Base-by-base conservation (phyloP, 2,888 invertebrate species). In the Epicampocera succincta region DNA sequence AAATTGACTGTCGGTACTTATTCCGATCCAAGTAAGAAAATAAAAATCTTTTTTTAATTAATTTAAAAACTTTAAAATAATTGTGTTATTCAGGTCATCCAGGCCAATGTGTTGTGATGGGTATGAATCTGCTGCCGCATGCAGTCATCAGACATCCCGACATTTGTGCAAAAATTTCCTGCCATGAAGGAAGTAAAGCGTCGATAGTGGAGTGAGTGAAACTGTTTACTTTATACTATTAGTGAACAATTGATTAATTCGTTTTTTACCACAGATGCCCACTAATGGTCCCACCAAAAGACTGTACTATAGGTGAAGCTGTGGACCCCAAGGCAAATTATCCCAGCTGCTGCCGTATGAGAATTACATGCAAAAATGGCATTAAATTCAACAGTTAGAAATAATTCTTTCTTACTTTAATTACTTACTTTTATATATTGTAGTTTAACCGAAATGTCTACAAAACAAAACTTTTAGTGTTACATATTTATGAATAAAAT, bases 281-380 rank as follows among this genome's bases (percentile, higher is more conserved):
- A 5, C n/a, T 1, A 0, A 72, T 78, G 78, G 4, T 76, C 8
- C 50, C 73, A 0, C 79, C 79, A 19, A 13, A 3, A 9, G 68
- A 46, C 11, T 79, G 79, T 52, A n/a, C 8, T 1, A 3, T 74
- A 6, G 61, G 68, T 4, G 46, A 79, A 0, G 38, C 52, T 42
- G 44, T 74, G 6, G 13, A 63, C 33, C 63, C 77, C 42, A 17
- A 61, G 15, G 73, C 68, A 6, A 60, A 44, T 40, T 79, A 79
- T 79, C 79, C 79, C 8, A 66, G 74, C n/a, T 79, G 79, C 21
- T 79, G 79, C 21, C 60, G 60, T 3, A 66, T 33, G 25, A 68
- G 74, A 63, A 48, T 74, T 40, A 29, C 63, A 15, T 79, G 79
- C n/a, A 46, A 73, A 33, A 68, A 68, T 50, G 79, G 66, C 12